These are phyloP conservation scores for Monoplex corrugatus DNA, from an alignment of 2,888 invertebrate species.

Conservation along the genomic window DNA sequence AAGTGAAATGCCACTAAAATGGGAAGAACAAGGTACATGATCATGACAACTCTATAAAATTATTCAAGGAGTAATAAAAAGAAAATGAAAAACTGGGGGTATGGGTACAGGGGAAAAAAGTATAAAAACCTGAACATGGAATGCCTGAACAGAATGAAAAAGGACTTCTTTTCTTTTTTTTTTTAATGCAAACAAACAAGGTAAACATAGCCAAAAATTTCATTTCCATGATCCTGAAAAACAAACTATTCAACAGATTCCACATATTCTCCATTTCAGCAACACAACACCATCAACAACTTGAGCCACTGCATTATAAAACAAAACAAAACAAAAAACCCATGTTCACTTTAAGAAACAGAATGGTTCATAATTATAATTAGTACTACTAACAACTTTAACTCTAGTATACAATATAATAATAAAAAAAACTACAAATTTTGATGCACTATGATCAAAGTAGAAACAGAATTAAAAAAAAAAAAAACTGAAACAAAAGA, in stretches of 20 bases:
- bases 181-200: neutral
- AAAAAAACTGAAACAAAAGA: too few relatives aligned
- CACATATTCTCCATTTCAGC: neutral
- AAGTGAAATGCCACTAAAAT: too few relatives aligned
- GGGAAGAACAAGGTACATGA: neutral
- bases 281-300: neutral
- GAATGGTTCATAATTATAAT: too few relatives aligned
- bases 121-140: neutral
- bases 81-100: neutral
- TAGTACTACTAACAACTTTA: too few relatives aligned
- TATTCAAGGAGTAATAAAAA: neutral
- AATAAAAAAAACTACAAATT: too few relatives aligned
- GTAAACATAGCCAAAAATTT: neutral
- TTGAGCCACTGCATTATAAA: neutral
- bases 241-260: neutral
- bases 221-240: too few relatives aligned
- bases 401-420: too few relatives aligned
- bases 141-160: neutral
- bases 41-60: conserved; percentile 4
- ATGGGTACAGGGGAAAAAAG: neutral
- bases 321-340: too few relatives aligned
- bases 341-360: too few relatives aligned
- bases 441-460: too few relatives aligned
- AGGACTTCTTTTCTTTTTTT: conserved; percentile 2
- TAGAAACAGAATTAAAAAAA: too few relatives aligned